Percentiles rank a stretch among this genome's conserved stretches.
These are phyloP conservation scores for Macquaria ambigua DNA, from an alignment of 2,113 vertebrate species.

Conservation along the genomic window DNA sequence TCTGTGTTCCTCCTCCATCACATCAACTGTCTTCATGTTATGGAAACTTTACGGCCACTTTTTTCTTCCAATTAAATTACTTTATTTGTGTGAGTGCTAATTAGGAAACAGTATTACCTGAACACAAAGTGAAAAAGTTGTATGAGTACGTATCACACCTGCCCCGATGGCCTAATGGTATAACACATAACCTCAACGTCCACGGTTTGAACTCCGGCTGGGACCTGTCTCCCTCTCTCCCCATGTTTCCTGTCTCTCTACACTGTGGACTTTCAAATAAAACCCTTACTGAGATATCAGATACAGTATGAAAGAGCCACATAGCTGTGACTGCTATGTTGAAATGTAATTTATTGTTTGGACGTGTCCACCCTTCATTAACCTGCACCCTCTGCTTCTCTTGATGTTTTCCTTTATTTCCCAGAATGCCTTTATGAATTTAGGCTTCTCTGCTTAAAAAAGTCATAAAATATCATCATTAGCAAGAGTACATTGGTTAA, in stretches of 20 bases:
- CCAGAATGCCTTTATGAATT: background rate
- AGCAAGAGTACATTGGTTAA: too few species aligned
- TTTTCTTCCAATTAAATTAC: background rate
- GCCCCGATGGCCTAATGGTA: background rate
- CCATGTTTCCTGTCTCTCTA: background rate
- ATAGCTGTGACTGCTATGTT: background rate
- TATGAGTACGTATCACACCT: background rate
- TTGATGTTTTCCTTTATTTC: background rate
- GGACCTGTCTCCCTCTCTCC: background rate
- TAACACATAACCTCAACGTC: background rate
- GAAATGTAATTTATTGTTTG: background rate
- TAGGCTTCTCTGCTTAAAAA: too few species aligned
- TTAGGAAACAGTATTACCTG: too few species aligned
- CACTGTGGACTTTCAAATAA: background rate
- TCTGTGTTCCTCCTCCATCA: conserved; percentile 13
- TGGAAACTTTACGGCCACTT: background rate
- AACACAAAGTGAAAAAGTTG: background rate
- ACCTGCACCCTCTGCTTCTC: background rate
- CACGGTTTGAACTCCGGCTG: background rate
- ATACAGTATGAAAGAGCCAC: background rate
- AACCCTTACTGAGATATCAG: background rate
- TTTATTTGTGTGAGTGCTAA: background rate
- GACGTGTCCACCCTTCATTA: background rate
- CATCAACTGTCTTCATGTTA: background rate
- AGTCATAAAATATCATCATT: too few species aligned